Evolutionary conservation across 2,888 invertebrate genomes (phyloP), one percentile per base, ranked within the genome.

Genomic region (Drosophila dives): DNA sequence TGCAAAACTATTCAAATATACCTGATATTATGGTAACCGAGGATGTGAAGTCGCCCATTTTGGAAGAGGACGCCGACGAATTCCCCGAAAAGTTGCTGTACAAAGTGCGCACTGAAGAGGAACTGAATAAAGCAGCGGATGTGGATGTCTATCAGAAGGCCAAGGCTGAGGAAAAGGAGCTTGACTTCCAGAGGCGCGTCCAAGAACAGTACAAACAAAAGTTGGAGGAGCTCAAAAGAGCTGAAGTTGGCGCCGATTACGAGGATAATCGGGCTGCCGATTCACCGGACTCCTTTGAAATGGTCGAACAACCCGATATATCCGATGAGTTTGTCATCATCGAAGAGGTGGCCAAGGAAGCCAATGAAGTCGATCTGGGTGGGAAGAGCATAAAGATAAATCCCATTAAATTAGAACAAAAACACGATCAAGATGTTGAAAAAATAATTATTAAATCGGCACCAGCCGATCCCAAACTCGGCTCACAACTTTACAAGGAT

Each of bases 271-370:
- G 95, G 76, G 95, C 94, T 81, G 94, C 95, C 75, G 96, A 96
- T 81, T 97, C 97, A 0, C 97, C 97, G 0, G 97, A 97, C 91
- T 97, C 97, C 32, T 97, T 97, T 92, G 97, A 97, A 94, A 95
- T 97, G 94, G 94, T 97, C 1, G 97, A 97, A 83, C 97, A 97
- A 90, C 97, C 97, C 1, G 97, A 97, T 89, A 95, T 97, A 80
- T 96, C 97, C 80, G 97, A 97, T 89, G 97, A 97, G 84, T 97
- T 97, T 90, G 97, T 97, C 0, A 97, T 97, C 0, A 96, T 97
- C 75, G 97, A 97, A 93, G 97, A 97, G 92, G 97, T 97, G 2
- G 97, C 96, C 1, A 96, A 96, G 91, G 97, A 97, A 93, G 97
- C 97, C 0, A 95, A 96, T 83, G 97, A 97, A 93, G 95, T 95